Base-by-base conservation (phyloP, 2,113 vertebrate species). In the Cairina moschata region DNA sequence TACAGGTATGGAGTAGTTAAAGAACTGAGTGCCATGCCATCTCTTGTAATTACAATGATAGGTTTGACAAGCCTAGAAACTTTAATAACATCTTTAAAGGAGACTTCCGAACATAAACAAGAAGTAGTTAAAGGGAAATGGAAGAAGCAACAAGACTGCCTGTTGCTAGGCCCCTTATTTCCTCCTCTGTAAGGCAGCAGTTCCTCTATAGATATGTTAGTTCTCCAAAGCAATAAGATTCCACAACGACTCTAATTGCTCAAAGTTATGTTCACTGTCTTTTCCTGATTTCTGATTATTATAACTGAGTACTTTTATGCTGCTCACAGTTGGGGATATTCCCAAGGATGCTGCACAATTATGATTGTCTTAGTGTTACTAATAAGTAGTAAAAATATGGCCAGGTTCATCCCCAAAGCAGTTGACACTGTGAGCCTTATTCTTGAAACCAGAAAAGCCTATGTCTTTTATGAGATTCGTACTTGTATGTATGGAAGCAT, bases 61-160 rank as follows among this genome's bases (percentile, higher is more conserved):
- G 52, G 29, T 90, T 80, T 95, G 91, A 91, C 91, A 96, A 56
- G 72, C 74, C 62, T 67, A 71, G 80, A 84, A 84, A 80, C 74
- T 75, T 79, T 86, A 93, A 83, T 80, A 74, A 71, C 52, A 2
- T 68, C 66, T 93, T 92, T 95, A 92, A 91, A 91, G 80, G 68
- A 94, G 68, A 85, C 50, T 93, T 93, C 78, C 86, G 85, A 71
- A 87, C 67, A 85, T 91, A 95, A 97, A 93, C 46, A 90, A 96
- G 79, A 73, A 89, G 66, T 68, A 85, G 34, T 72, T 92, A 72
- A 52, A 79, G 67, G 55, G 72, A 67, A 74, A 82, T 48, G 52
- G 62, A 60, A 80, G 54, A 48, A 85, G 62, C 32, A 74, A 90
- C 78, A 73, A 0, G 1, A 73, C 77, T 94, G 34, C 58, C 50